A percentile compares a stretch with the other conserved stretches of the same genome.
Conservation (phyloP, 2,888 invertebrate genomes). For the Acleris holmiana region DNA sequence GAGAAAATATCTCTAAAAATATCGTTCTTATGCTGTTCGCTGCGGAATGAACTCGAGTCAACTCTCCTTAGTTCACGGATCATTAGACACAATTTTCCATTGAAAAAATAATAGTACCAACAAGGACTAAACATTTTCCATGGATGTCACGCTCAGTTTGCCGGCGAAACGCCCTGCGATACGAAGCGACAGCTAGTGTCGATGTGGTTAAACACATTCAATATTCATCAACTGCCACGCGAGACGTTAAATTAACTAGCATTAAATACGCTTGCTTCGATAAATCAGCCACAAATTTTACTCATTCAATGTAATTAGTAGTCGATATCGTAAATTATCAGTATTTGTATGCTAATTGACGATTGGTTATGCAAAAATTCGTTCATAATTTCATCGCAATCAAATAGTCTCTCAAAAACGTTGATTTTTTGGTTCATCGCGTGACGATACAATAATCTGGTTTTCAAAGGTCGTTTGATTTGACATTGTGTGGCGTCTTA, state of each 20-base stretch:
- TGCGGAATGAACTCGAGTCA: slow-evolving; percentile 27
- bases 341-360: slow-evolving; percentile 13
- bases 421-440: not conserved
- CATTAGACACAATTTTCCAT: slow-evolving; percentile 26
- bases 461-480: slow-evolving; percentile 20
- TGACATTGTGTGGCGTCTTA: slow-evolving; percentile 10
- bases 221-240: slow-evolving; percentile 58
- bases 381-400: slow-evolving; percentile 1
- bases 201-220: slow-evolving; percentile 49
- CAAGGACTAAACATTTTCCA: slow-evolving; percentile 46
- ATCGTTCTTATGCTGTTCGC: not conserved
- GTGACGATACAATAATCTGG: slow-evolving; percentile 4
- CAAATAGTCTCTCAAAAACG: slow-evolving; percentile 3
- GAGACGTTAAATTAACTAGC: slow-evolving; percentile 53
- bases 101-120: slow-evolving; percentile 14
- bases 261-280: slow-evolving; percentile 46
- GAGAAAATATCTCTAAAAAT: slow-evolving; percentile 22
- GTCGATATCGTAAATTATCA: slow-evolving; percentile 25
- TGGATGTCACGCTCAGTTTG: slow-evolving; percentile 48
- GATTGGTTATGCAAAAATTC: slow-evolving; percentile 2
- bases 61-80: slow-evolving; percentile 26
- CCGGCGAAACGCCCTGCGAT: slow-evolving; percentile 46
- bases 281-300: slow-evolving; percentile 32
- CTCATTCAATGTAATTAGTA: slow-evolving; percentile 24
- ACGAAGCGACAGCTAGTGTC: slow-evolving; percentile 47